A percentile compares a stretch with the other conserved stretches of the same genome.
phyloP scores from a whole-genome alignment of 2,113 vertebrate species.

The Notiomystis cincta region DNA sequence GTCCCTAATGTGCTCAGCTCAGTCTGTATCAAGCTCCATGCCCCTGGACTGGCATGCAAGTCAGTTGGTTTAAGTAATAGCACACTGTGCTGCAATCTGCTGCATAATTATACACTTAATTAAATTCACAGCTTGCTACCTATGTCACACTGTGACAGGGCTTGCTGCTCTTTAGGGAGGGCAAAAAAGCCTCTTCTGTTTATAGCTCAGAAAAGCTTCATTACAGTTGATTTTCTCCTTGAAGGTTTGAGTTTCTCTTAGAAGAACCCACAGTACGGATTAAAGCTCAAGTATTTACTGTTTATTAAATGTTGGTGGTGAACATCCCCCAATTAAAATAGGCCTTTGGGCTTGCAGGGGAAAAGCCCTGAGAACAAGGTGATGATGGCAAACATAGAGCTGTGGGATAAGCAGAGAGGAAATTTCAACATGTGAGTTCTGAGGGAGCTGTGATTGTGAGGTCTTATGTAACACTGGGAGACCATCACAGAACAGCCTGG shows the following conservation, averaged over 20 bases:
- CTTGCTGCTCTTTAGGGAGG: not conserved
- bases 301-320: not conserved
- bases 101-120: conserved; percentile 48
- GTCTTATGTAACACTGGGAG: not conserved
- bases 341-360: not conserved
- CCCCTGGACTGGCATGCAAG: not conserved
- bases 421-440: not conserved
- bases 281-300: not conserved
- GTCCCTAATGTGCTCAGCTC: not conserved
- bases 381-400: not conserved
- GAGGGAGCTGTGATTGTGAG: not conserved
- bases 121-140: conserved; percentile 44
- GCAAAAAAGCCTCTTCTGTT: not conserved
- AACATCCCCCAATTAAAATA: not conserved
- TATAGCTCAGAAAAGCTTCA: not conserved
- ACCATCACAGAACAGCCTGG: not conserved
- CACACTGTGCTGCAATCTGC: conserved; percentile 41
- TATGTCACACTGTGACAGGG: not conserved
- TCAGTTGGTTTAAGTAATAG: not conserved
- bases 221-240: not conserved
- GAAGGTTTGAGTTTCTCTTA: not conserved
- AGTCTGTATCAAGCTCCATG: rapidly evolving
- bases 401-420: not conserved
- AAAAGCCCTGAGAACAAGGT: not conserved
- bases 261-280: not conserved